A percentile compares a stretch with the other conserved stretches of the same genome.
These are phyloP conservation scores for Nineta flava DNA, from an alignment of 2,888 invertebrate species.

Conservation along the genomic window DNA sequence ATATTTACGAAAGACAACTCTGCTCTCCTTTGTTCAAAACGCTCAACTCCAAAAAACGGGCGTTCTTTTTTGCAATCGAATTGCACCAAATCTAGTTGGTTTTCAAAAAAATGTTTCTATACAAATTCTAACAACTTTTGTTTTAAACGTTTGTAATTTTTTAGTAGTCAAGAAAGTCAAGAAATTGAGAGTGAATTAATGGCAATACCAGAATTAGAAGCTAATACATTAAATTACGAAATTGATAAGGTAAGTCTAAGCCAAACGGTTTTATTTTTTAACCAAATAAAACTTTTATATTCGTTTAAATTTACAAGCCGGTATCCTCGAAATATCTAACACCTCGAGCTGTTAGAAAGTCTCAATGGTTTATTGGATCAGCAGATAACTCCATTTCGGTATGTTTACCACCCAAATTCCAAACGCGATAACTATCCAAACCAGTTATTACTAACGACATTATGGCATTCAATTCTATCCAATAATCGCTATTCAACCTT, in stretches of 20 bases:
- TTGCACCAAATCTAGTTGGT: too few species aligned
- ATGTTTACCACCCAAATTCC: constrained; percentile 7
- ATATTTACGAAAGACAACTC: too few species aligned
- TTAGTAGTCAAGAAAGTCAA: constrained; percentile 50
- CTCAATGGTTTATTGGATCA: constrained; percentile 39
- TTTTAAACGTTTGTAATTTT: neutral
- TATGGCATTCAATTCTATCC: too few species aligned
- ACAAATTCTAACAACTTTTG: constrained; percentile 21
- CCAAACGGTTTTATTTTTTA: neutral
- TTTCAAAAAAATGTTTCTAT: too few species aligned
- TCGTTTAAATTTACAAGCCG: neutral
- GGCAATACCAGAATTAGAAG: constrained; percentile 78
- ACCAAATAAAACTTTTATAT: neutral
- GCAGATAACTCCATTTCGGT: constrained; percentile 34
- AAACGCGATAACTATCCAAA: too few species aligned
- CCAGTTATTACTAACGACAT: too few species aligned
- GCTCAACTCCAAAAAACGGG: neutral
- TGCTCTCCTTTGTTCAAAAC: neutral
- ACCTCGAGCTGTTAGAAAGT: constrained; percentile 23
- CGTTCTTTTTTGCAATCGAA: too few species aligned
- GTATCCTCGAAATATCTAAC: neutral
- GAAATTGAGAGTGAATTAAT: constrained; percentile 79
- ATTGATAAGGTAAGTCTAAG: neutral
- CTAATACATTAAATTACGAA: neutral
- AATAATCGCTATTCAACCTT: too few species aligned